Evolutionary conservation across 2,888 invertebrate genomes (phyloP), one percentile per base, ranked within the genome.

Genomic region (Ernsta delagoae): DNA sequence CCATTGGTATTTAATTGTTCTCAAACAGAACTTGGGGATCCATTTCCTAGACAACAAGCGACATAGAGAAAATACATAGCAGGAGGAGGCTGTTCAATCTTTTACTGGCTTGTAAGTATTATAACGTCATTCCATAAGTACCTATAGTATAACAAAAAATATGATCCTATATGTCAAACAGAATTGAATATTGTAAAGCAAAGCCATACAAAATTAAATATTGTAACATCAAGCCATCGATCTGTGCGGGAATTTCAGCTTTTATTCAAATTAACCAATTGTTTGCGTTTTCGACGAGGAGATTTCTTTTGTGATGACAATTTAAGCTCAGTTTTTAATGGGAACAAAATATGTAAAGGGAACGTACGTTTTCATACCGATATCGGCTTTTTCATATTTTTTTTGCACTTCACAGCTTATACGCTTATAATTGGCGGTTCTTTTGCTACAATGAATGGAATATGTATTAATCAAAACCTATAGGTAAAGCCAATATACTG

Each of bases 261-360:
- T 64, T 54, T 56, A 66, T 66, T 67, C 43, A 67, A 67, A 67
- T 61, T 45, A 54, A 45, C 45, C 60, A 41, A 61, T 61, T 67
- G 61, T 67, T 67, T 61, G 61, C 45, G 34, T 57, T 53, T 67
- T 62, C 67, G 16, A 43, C 36, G 56, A 67, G 11, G 11, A 43
- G 41, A 41, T 67, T 61, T 54, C 60, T 61, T 61, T 67, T 62
- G 54, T 56, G 61, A 39, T 53, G 53, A 59, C 54, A 60, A 61
- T 61, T 54, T 45, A 54, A 61, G 61, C 61, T 61, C 61, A 61
- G 61, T 61, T 54, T 67, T 61, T 54, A 67, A 61, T 61, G 54
- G 39, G 59, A 67, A 61, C 56, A 41, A 41, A 53, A 56, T 54
- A 34, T 64, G 34, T 11, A 45, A 64, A 56, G 41, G 24, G 39